Base-by-base conservation (phyloP, 2,888 invertebrate genomes). In the Alloscopus bannaensis region DNA sequence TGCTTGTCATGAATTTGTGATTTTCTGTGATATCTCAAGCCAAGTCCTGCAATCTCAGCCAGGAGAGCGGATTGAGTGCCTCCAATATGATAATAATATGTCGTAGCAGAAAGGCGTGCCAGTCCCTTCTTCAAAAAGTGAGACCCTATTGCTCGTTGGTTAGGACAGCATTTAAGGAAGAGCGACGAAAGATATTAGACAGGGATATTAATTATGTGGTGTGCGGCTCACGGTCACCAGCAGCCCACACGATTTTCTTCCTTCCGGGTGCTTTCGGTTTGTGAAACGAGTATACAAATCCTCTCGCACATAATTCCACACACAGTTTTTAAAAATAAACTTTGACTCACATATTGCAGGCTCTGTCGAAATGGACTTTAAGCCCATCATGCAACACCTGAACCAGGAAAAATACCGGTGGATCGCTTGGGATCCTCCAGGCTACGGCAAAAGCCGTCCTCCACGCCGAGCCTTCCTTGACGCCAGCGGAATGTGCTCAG, bases 391-490 rank as follows among this genome's bases (percentile, higher is more conserved):
- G 76, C 88, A 83, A 68, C 88, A 85, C 85, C 88, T 95, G 36
- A 89, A 93, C 87, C 89, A 88, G 80, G 88, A 90, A 2, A 91
- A 92, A 86, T 91, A 93, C 83, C 93, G 92, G 0, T 83, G 93
- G 40, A 88, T 93, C 13, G 93, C 91, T 0, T 94, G 94, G 94
- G 96, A 97, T 84, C 89, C 89, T 3, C 87, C 88, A 11, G 89
- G 89, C 0, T 89, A 88, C 84, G 89, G 89, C 1, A 85, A 86
- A 55, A 88, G 88, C 81, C 84, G 87, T n/a, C 89, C 89, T 0
- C 89, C 89, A 3, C 85, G 86, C 6, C 81, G 89, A 29, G 86
- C 87, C 65, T 89, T 31, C 16, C 3, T n/a, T n/a, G n/a, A n/a
- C n/a, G n/a, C n/a, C n/a, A n/a, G n/a, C n/a, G n/a, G n/a, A n/a